phyloP scores from a whole-genome alignment of 2,797 vertebrate genomes.

The Eurystomus glaucurus region DNA sequence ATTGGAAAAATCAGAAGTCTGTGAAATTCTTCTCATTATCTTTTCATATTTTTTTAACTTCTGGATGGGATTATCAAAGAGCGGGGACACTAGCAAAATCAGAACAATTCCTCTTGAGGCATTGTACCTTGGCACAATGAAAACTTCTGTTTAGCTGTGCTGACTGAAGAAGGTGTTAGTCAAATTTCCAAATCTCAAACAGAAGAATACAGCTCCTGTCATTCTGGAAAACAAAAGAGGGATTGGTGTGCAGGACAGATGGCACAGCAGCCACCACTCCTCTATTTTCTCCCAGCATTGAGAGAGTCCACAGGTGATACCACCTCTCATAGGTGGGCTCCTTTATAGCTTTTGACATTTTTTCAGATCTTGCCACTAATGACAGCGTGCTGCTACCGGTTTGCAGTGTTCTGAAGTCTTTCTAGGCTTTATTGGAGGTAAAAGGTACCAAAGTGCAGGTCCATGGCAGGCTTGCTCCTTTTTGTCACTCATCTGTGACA shows the following conservation, averaged over 20 bases:
- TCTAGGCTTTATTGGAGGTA: background rate
- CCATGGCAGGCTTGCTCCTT: background rate
- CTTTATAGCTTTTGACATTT: background rate
- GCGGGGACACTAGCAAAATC: background rate
- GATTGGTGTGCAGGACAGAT: background rate
- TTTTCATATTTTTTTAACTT: background rate
- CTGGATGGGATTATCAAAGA: background rate
- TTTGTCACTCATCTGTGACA: background rate
- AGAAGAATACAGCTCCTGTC: background rate
- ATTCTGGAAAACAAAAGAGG: background rate
- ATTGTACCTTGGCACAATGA: fast-evolving
- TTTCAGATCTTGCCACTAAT: background rate
- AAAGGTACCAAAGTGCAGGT: background rate
- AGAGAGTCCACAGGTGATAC: fast-evolving
- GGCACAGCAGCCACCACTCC: fast-evolving
- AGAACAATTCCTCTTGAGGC: background rate
- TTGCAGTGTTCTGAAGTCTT: background rate
- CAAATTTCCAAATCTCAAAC: background rate
- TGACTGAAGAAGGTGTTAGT: too few relatives aligned
- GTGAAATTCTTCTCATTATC: background rate
- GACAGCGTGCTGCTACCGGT: too few relatives aligned
- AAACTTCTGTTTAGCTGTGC: background rate
- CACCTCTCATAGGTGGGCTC: fast-evolving
- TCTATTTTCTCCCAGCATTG: background rate
- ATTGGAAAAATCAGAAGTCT: background rate